Conservation (phyloP, 2,888 invertebrate species). For the Sepioteuthis lessoniana region DNA sequence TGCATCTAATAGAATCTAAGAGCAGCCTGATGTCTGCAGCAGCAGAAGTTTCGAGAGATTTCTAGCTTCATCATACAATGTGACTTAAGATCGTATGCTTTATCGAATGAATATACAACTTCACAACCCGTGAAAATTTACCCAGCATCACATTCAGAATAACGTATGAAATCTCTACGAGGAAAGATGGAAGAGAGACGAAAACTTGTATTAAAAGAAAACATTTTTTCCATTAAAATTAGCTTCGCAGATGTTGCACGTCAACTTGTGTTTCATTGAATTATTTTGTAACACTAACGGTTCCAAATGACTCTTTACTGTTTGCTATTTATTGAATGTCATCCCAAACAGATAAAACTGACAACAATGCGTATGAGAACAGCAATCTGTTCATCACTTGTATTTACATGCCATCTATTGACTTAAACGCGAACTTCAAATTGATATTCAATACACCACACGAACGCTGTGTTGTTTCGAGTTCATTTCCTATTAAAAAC, state of each 20-base stretch:
- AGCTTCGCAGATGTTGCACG: not conserved
- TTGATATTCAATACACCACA: not conserved
- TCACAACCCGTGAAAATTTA: too few relatives aligned
- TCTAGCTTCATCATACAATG: too few relatives aligned
- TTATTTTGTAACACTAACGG: not conserved
- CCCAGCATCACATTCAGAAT: too few relatives aligned
- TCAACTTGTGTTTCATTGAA: not conserved
- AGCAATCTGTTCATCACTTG: conserved; percentile 24
- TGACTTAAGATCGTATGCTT: too few relatives aligned
- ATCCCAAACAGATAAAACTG: not conserved
- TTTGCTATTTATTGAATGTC: not conserved
- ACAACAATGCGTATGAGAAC: not conserved
- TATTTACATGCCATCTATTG: not conserved
- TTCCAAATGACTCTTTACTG: not conserved
- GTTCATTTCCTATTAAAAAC: conserved; percentile 34
- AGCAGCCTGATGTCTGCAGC: fast-evolving
- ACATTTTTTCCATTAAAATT: not conserved
- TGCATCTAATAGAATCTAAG: too few relatives aligned
- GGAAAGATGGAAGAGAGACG: too few relatives aligned
- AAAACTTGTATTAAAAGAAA: too few relatives aligned
- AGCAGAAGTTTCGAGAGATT: too few relatives aligned
- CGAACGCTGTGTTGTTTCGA: conserved; percentile 38
- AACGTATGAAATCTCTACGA: too few relatives aligned
- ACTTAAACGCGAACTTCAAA: not conserved
- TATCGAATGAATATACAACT: too few relatives aligned